These are phyloP conservation scores for Parotocinclus haroldoi DNA, from an alignment of 2,797 vertebrate genomes.

Conservation along the genomic window DNA sequence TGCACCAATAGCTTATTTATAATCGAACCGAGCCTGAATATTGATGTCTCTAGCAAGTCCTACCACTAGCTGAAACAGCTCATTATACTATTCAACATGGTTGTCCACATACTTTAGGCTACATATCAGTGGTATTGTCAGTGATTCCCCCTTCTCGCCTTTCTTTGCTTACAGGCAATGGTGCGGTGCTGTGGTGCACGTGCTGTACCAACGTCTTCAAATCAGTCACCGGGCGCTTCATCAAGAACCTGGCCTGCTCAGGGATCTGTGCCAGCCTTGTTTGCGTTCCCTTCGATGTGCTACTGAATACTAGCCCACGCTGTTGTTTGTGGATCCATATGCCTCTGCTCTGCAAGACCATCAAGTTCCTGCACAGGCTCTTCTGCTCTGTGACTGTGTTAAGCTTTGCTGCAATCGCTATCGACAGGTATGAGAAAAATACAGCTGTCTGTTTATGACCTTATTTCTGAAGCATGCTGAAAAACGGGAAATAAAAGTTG, in stretches of 20 bases:
- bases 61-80: no score
- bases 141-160: neutral
- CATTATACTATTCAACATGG: no score
- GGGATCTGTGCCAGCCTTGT: constrained; percentile 90
- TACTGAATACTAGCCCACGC: constrained; percentile 83
- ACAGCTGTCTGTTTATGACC: no score
- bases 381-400: constrained; percentile 96
- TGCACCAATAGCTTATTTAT: no score
- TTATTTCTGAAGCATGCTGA: no score
- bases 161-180: constrained; percentile 75
- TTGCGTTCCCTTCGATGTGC: constrained; percentile 92
- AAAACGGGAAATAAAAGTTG: no score
- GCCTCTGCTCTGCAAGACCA: constrained; percentile 84
- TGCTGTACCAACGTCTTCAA: constrained; percentile 90
- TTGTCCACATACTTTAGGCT: no score
- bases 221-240: constrained; percentile 91
- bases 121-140: no score
- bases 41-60: no score
- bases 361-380: constrained; percentile 94
- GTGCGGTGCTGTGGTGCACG: constrained; percentile 91
- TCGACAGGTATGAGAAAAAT: constrained; percentile 83
- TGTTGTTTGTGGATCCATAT: constrained; percentile 95
- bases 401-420: constrained; percentile 90
- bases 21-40: no score
- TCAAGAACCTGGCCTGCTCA: constrained; percentile 93